Percentiles rank a stretch among this genome's conserved stretches.
These are phyloP conservation scores for Gopherus evgoodei DNA, from an alignment of 2,113 vertebrate genomes.

Conservation along the genomic window DNA sequence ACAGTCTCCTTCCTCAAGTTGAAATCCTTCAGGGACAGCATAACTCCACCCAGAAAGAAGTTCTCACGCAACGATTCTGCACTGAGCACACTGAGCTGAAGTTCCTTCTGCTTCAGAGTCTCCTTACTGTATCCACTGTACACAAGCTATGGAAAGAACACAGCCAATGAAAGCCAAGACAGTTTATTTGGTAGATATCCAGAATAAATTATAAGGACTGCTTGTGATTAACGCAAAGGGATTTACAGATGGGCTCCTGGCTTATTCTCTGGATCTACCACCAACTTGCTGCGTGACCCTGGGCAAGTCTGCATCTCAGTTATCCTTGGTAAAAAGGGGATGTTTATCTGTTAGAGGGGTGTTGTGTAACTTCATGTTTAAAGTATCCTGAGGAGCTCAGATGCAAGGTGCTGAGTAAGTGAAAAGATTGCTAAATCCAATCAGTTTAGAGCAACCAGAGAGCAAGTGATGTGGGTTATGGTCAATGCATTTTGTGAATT, in stretches of 20 bases:
- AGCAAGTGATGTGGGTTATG: not conserved
- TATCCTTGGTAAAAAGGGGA: not conserved
- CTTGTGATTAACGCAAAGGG: not conserved
- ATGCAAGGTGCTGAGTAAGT: not conserved
- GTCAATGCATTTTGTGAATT: not conserved
- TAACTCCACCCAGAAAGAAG: conserved; percentile 94
- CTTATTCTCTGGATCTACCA: not conserved
- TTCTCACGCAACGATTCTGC: conserved; percentile 97
- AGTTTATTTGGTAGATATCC: not conserved
- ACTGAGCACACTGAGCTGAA: conserved; percentile 96
- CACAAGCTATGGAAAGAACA: conserved; percentile 85
- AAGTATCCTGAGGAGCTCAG: not conserved
- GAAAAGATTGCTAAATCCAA: not conserved
- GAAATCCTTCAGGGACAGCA: conserved; percentile 94
- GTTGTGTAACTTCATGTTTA: not conserved
- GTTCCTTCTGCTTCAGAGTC: conserved; percentile 89
- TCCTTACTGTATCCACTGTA: conserved; percentile 96
- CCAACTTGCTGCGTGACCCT: not conserved
- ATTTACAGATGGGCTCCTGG: not conserved
- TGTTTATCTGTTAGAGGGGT: not conserved
- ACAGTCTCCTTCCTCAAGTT: conserved; percentile 96
- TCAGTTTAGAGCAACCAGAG: not conserved
- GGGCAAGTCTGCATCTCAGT: not conserved
- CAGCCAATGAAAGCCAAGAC: not conserved
- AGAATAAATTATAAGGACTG: not conserved